phyloP scores from a whole-genome alignment of 30 jellyfish, hydroid and myxozoan genomes.

The Turritopsis dohrnii region DNA sequence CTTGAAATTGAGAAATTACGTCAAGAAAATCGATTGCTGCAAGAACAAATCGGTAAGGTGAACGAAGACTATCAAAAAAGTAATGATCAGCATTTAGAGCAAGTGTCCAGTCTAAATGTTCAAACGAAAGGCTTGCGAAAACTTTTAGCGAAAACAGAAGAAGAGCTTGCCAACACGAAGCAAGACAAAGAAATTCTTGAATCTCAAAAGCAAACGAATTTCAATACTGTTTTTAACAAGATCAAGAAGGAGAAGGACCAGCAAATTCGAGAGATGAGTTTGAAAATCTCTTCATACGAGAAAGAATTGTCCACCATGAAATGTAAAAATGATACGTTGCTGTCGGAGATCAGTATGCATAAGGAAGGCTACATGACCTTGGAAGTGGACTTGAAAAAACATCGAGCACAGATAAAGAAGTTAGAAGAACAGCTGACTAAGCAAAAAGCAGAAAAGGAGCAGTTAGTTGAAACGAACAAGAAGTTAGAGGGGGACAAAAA shows the following conservation, averaged over 20 bases:
- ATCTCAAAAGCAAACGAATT: constrained; percentile 38
- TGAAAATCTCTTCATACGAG: neutral
- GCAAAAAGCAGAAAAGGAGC: neutral
- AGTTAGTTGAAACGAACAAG: neutral
- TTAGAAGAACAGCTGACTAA: neutral
- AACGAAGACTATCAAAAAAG: constrained; percentile 10
- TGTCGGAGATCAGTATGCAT: constrained; percentile 12
- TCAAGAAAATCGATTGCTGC: neutral
- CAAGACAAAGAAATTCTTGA: constrained; percentile 23
- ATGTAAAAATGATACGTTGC: constrained; percentile 17
- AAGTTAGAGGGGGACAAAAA: constrained; percentile 25
- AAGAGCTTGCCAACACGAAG: neutral
- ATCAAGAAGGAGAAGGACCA: constrained; percentile 62
- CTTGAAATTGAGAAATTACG: neutral
- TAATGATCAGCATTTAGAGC: constrained; percentile 25
- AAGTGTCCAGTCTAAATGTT: constrained; percentile 3
- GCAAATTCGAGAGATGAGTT: constrained; percentile 27
- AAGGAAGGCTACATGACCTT: constrained; percentile 28
- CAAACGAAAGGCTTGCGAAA: constrained; percentile 30
- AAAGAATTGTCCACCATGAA: constrained; percentile 12
- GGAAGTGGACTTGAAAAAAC: constrained; percentile 29
- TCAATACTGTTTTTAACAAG: constrained; percentile 54
- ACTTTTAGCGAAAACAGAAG: constrained; percentile 11
- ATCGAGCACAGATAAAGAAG: neutral
- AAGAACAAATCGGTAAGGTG: neutral